Evolutionary conservation across 2,888 invertebrate species (phyloP).

Genomic region (Idaea straminata): DNA sequence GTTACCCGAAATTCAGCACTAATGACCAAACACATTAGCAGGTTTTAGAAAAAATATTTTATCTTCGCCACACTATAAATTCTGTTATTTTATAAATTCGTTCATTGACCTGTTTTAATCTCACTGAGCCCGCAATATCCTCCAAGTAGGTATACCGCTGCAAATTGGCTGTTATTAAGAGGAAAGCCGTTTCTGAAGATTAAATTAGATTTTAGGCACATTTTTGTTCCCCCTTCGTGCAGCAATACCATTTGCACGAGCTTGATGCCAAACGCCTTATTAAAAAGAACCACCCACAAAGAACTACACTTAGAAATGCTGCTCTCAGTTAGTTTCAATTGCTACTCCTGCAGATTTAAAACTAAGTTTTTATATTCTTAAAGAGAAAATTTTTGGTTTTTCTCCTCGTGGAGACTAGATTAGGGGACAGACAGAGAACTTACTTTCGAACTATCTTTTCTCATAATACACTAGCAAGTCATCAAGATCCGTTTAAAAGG

Average conservation of each 20-base stretch:
- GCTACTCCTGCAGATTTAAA: too few species aligned
- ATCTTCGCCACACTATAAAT: neutral
- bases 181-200: neutral
- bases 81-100: neutral
- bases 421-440: too few species aligned
- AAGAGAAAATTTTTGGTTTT: too few species aligned
- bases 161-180: neutral
- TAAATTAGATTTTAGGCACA: neutral
- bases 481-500: too few species aligned
- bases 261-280: neutral
- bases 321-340: too few species aligned
- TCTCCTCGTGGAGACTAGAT: too few species aligned
- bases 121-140: neutral
- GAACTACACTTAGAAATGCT: too few species aligned
- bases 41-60: neutral
- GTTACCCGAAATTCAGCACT: constrained; percentile 14
- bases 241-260: neutral
- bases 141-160: neutral
- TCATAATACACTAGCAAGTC: too few species aligned
- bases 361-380: too few species aligned
- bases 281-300: neutral
- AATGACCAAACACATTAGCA: constrained; percentile 30
- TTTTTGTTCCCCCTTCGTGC: neutral
- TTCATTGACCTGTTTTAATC: neutral
- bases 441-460: too few species aligned